A percentile compares a stretch with the other conserved stretches of the same genome.
phyloP scores from a whole-genome alignment of 2,113 vertebrate species.

The Entomyzon cyanotis region DNA sequence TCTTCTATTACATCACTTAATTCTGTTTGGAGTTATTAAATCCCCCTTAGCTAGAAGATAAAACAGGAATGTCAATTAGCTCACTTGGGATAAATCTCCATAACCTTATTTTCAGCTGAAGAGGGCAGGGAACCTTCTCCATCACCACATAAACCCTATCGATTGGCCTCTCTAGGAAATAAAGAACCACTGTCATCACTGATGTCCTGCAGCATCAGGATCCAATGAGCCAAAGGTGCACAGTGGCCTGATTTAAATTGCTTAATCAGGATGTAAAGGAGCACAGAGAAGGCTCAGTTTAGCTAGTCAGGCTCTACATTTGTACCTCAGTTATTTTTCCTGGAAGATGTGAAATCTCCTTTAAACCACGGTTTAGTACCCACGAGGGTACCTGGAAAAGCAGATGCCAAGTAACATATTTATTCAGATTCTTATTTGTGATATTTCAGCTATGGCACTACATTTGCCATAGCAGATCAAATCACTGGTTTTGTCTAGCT shows the following conservation, averaged over 20 bases:
- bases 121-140: neutral
- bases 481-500: neutral
- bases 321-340: neutral
- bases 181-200: neutral
- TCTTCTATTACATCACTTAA: neutral
- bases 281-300: neutral
- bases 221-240: neutral
- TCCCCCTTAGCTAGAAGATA: neutral
- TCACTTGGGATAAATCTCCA: neutral
- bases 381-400: neutral
- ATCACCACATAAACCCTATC: neutral
- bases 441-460: neutral
- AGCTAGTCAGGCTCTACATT: neutral
- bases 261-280: neutral
- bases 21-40: neutral
- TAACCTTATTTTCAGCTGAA: neutral
- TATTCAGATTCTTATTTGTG: neutral
- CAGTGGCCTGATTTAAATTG: neutral
- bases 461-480: neutral
- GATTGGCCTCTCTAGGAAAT: neutral
- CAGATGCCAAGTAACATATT: neutral
- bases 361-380: neutral
- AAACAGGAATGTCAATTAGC: neutral
- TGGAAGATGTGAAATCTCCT: neutral
- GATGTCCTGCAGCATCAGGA: neutral